These are phyloP conservation scores for Biston stratarius DNA, from an alignment of 2,888 invertebrate genomes.

Conservation along the genomic window DNA sequence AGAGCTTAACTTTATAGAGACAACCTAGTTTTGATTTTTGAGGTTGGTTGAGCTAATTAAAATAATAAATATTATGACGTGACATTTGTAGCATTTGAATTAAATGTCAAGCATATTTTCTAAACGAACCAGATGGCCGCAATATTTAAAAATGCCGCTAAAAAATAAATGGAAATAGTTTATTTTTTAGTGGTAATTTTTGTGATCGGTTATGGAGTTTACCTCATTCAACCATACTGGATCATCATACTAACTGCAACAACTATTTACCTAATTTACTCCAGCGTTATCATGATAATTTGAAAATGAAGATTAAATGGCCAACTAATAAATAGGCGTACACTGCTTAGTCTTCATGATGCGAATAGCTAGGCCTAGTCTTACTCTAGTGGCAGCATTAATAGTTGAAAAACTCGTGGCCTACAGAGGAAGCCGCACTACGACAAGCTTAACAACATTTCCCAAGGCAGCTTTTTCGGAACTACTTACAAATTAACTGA, in stretches of 20 bases:
- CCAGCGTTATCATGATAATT: conserved; percentile 62
- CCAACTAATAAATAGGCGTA: not conserved
- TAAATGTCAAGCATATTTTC: not conserved
- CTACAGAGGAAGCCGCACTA: not conserved
- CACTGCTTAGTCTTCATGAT: not conserved
- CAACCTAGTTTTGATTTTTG: too few species aligned
- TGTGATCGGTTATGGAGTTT: conserved; percentile 62
- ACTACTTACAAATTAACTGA: not conserved
- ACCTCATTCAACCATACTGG: conserved; percentile 75
- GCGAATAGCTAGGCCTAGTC: not conserved
- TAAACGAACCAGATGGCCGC: not conserved
- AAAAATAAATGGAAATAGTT: conserved; percentile 76
- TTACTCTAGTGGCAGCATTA: not conserved
- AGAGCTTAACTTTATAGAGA: too few species aligned
- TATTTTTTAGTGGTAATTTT: conserved; percentile 66
- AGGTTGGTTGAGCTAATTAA: too few species aligned
- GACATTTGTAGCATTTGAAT: too few species aligned
- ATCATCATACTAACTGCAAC: conserved; percentile 61
- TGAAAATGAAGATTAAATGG: conserved; percentile 37
- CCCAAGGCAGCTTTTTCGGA: not conserved
- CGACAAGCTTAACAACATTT: not conserved
- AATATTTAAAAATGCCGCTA: conserved; percentile 50
- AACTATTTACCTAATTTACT: conserved; percentile 62
- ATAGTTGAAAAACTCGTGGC: not conserved
- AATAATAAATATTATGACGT: too few species aligned